phyloP scores from a whole-genome alignment of 2,888 invertebrate genomes.

The Ypsolopha scabrella region DNA sequence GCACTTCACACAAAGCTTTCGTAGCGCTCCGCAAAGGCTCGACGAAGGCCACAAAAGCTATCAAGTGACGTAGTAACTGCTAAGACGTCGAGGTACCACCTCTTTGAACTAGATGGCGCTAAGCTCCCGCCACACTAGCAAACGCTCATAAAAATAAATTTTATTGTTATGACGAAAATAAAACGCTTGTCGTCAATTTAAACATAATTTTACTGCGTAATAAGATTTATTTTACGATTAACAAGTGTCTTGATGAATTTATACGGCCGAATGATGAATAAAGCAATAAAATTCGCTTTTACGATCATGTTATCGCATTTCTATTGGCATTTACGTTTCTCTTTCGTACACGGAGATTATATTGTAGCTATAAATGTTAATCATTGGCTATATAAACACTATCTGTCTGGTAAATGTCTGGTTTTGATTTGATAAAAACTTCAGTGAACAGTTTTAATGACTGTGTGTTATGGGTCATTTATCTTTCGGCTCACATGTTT shows the following conservation, averaged over 20 bases:
- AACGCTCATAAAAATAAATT: constrained; percentile 65
- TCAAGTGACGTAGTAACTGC: constrained; percentile 20
- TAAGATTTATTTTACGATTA: constrained; percentile 71
- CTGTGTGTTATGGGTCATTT: too few species aligned
- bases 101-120: constrained; percentile 49
- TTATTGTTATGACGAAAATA: constrained; percentile 71
- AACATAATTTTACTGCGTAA: constrained; percentile 67
- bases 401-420: constrained; percentile 1
- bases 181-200: constrained; percentile 71
- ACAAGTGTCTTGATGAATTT: constrained; percentile 70
- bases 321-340: constrained; percentile 56
- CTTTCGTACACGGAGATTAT: constrained; percentile 29
- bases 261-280: constrained; percentile 65
- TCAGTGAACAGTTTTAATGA: not conserved
- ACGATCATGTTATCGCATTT: constrained; percentile 54
- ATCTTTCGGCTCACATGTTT: not conserved
- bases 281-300: constrained; percentile 61
- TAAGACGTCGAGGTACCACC: constrained; percentile 31
- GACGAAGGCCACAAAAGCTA: constrained; percentile 13
- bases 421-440: not conserved
- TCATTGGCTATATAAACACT: not conserved
- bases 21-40: constrained; percentile 40
- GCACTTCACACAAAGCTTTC: constrained; percentile 1
- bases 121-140: constrained; percentile 22
- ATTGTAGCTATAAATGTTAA: constrained; percentile 1